phyloP scores from a whole-genome alignment of 2,888 invertebrate genomes.

The Drosophila austrosaltans region DNA sequence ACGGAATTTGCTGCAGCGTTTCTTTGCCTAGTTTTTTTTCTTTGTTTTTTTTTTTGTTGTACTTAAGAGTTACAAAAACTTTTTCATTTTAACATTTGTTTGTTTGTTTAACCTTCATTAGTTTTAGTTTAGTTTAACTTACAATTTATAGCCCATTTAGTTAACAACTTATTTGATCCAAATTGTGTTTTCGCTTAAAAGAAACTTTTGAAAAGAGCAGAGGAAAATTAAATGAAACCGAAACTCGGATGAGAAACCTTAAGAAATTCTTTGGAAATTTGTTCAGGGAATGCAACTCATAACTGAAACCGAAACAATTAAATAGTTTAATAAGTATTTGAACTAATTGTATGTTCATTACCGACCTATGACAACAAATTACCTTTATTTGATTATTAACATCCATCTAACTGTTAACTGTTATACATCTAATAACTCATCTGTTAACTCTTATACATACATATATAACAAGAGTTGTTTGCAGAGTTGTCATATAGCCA shows the following conservation, averaged over 20 bases:
- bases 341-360: too few relatives aligned
- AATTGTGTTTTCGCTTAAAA: conserved; percentile 26
- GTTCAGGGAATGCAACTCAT: neutral
- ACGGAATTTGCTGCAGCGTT: conserved; percentile 10
- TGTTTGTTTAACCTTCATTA: too few relatives aligned
- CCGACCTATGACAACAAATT: too few relatives aligned
- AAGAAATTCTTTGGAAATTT: neutral
- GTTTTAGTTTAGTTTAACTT: conserved; percentile 18
- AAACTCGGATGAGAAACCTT: neutral
- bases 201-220: neutral
- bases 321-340: too few relatives aligned
- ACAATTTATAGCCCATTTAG: conserved; percentile 48
- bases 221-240: neutral
- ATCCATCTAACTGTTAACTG: too few relatives aligned
- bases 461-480: too few relatives aligned
- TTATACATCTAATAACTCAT: too few relatives aligned
- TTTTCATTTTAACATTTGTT: conserved; percentile 22
- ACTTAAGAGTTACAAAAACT: conserved; percentile 57
- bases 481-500: too few relatives aligned
- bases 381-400: too few relatives aligned
- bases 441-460: too few relatives aligned
- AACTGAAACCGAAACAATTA: neutral
- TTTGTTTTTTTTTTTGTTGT: conserved; percentile 24
- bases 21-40: neutral
- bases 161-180: conserved; percentile 65